phyloP scores from a whole-genome alignment of 2,113 vertebrate species.

The Tricholaema leucomelas region DNA sequence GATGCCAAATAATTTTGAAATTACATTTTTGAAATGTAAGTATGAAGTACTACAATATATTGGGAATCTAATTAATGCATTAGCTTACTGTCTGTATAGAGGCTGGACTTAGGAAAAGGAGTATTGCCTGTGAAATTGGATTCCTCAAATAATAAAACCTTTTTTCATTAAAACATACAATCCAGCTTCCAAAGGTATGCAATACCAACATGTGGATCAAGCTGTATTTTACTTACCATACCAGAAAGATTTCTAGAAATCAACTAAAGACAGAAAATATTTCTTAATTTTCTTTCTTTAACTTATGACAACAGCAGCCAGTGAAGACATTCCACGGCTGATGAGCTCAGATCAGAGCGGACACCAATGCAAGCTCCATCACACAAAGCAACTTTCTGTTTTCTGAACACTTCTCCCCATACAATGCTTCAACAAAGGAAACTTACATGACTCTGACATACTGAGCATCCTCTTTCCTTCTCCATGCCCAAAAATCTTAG shows the following conservation, averaged over 20 bases:
- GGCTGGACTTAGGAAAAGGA: background rate
- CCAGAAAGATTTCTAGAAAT: background rate
- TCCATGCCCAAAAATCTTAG: background rate
- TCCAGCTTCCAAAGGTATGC: background rate
- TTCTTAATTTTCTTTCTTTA: background rate
- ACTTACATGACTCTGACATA: background rate
- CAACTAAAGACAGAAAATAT: background rate
- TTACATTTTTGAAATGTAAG: background rate
- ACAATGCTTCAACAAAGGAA: background rate
- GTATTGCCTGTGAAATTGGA: background rate
- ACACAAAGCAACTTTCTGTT: background rate
- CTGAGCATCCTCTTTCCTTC: background rate
- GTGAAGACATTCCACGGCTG: rapidly evolving
- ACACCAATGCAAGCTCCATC: background rate
- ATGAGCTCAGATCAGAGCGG: background rate
- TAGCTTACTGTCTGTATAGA: background rate
- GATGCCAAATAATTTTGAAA: background rate
- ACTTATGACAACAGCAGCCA: background rate
- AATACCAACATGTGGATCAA: background rate
- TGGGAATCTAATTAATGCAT: background rate
- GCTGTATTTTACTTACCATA: background rate
- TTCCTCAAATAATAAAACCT: background rate
- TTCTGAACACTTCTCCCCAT: background rate
- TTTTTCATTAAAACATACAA: background rate
- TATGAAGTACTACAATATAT: background rate